Evolutionary conservation across 37 sponge, comb jelly and placozoan species (phyloP), one percentile per base, ranked within the genome.

Genomic region (Mnemiopsis leidyi): DNA sequence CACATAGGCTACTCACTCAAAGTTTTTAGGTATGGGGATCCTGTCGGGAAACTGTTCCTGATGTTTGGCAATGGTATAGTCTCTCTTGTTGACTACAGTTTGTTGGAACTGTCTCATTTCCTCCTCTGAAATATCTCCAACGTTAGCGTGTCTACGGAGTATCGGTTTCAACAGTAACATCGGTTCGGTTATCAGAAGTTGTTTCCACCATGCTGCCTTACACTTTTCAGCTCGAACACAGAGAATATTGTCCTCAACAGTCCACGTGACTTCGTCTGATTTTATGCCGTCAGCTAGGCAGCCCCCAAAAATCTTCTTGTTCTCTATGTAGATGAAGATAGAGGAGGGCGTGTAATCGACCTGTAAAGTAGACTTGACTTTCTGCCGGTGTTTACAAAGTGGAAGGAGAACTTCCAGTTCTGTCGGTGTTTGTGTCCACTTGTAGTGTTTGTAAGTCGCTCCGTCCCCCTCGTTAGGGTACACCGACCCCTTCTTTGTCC

Each of bases 331-430:
- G n/a, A 18, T 25, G 20, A n/a, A 29, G 75, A 71, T 71, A 5
- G 75, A 29, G 75, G 75, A 29, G n/a, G 75, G n/a, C 5, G 75
- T 71, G 75, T 71, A 71, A 28, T 71, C n/a, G 75, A 71, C 75
- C 5, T n/a, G 30, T 18, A 71, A 5, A 71, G 75, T 71, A 5
- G 7, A 23, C 61, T 48, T 48, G 9, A 48, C 9, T 18, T 71
- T 71, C 30, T 23, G 30, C 5, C 30, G 75, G 75, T 71, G 30
- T 29, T n/a, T n/a, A 71, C 75, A 71, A 25, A 71, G 75, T 23
- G 75, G 75, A 5, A 71, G 3, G 30, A 29, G 30, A 5, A 71
- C 20, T 71, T 71, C 75, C 30, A 71, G 30, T 28, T 71, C 75
- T 23, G 26, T 28, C 3, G 75, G 75, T 13, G 75, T 23, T 18